A percentile compares a stretch with the other conserved stretches of the same genome.
Evolutionary conservation across 2,888 invertebrate species (phyloP).

Genomic region (Thymelicus acteon): DNA sequence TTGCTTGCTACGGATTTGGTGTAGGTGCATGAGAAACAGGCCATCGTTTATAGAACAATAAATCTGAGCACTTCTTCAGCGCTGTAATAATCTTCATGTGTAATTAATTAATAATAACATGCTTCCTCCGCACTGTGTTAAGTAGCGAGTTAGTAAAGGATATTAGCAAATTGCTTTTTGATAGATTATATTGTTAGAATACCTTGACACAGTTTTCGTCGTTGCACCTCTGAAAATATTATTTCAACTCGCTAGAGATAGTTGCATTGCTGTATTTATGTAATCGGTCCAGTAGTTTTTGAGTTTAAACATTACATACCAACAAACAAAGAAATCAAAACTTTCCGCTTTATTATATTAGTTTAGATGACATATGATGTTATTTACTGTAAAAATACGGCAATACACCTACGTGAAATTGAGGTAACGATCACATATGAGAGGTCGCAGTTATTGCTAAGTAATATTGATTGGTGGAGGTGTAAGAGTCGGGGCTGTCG

Average conservation of each 20-base stretch:
- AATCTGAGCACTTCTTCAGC: not conserved
- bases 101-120: not conserved
- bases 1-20: not conserved
- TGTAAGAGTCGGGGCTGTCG: constrained; percentile 58
- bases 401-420: constrained; percentile 55
- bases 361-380: too few species aligned
- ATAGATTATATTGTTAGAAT: not conserved
- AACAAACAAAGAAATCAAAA: too few species aligned
- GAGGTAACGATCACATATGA: constrained; percentile 64
- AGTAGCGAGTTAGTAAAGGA: not conserved
- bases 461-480: constrained; percentile 77
- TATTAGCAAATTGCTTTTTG: not conserved
- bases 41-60: constrained; percentile 1
- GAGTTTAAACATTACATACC: too few species aligned
- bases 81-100: not conserved
- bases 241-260: not conserved
- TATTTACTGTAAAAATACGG: constrained; percentile 41
- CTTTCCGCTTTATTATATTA: too few species aligned
- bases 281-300: too few species aligned
- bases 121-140: not conserved
- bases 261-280: too few species aligned
- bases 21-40: not conserved
- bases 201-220: constrained; percentile 4
- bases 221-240: constrained; percentile 43
- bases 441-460: constrained; percentile 71